Evolutionary conservation across 2,888 invertebrate species (phyloP).

Genomic region (Glyphotaelius pellucidus): DNA sequence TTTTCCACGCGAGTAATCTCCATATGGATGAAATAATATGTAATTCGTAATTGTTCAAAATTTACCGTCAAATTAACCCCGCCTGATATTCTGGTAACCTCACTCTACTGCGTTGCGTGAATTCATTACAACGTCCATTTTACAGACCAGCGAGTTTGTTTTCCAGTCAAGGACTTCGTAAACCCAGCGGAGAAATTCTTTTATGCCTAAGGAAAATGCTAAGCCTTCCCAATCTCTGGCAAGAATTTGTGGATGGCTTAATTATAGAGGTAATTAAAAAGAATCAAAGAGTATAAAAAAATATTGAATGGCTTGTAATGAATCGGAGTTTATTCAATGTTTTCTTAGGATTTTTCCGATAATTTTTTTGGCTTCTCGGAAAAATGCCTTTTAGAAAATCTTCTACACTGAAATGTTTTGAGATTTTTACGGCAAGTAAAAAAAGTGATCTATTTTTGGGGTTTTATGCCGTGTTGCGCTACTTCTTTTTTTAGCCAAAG

Average conservation of each 20-base stretch:
- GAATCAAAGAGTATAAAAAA: not conserved
- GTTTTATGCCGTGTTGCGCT: no score
- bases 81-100: not conserved
- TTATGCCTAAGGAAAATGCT: not conserved
- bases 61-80: not conserved
- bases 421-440: no score
- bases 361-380: not conserved
- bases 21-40: not conserved
- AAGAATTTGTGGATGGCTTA: not conserved
- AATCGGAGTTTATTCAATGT: not conserved
- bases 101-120: slow-evolving; percentile 33
- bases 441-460: no score
- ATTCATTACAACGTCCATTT: slow-evolving; percentile 62
- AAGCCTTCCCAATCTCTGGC: not conserved
- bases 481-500: no score
- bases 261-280: not conserved
- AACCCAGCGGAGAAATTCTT: not conserved
- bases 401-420: no score
- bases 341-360: not conserved
- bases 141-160: slow-evolving; percentile 54
- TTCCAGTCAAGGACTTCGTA: not conserved
- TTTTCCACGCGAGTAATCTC: no score
- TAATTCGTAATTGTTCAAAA: not conserved
- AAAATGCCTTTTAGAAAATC: not conserved
- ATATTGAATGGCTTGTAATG: not conserved